Conservation (phyloP, 1,140 invertebrate species). For the Leptinotarsa texana region DNA sequence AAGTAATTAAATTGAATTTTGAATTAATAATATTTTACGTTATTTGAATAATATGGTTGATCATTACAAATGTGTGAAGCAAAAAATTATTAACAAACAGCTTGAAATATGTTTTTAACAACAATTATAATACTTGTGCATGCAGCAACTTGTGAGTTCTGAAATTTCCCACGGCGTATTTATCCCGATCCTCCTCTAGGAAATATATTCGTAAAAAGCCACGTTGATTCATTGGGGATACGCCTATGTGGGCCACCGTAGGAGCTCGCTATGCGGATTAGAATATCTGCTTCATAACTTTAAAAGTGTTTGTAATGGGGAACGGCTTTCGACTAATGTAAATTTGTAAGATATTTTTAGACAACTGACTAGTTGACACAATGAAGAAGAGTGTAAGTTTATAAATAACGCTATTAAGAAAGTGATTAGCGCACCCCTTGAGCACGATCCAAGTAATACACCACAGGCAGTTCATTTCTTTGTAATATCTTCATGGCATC, state of each 20-base stretch:
- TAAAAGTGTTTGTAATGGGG: constrained; percentile 2
- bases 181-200: not conserved
- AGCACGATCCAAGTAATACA: not conserved
- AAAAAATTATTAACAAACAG: no score
- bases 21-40: no score
- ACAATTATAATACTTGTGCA: no score
- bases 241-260: constrained; percentile 14
- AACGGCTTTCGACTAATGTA: constrained; percentile 16
- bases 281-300: constrained; percentile 12
- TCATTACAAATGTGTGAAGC: no score
- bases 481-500: constrained; percentile 2
- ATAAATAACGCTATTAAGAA: constrained; percentile 23
- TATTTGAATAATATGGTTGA: no score
- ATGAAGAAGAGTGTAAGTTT: constrained; percentile 21
- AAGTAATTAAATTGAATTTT: no score
- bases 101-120: no score
- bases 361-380: constrained; percentile 19
- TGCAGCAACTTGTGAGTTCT: no score
- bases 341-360: constrained; percentile 24
- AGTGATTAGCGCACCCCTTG: constrained; percentile 20
- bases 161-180: no score
- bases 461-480: constrained; percentile 3
- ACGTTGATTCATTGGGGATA: not conserved
- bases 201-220: not conserved
- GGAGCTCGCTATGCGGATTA: constrained; percentile 1